Conservation (phyloP, 1,140 invertebrate genomes). For the Drosophila leontia region DNA sequence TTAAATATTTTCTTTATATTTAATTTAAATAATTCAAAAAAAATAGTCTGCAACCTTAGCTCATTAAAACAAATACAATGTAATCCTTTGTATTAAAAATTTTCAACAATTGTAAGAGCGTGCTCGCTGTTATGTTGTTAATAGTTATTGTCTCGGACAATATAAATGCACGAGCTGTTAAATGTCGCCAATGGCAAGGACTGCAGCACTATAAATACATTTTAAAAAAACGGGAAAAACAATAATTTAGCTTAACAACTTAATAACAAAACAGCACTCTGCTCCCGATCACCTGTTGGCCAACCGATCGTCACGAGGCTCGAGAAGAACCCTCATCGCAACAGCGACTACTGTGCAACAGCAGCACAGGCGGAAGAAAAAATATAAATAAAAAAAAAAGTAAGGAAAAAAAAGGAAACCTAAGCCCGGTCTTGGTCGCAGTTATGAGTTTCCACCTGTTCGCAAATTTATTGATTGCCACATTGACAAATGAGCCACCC, state of each 20-base stretch:
- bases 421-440: constrained; percentile 37
- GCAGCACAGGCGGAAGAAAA: constrained; percentile 4
- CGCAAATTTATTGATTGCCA: constrained; percentile 78
- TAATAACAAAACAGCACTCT: constrained; percentile 71
- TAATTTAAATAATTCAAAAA: not conserved
- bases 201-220: constrained; percentile 23
- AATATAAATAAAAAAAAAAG: constrained; percentile 2
- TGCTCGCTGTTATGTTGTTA: constrained; percentile 17
- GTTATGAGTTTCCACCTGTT: constrained; percentile 76
- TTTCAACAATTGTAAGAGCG: constrained; percentile 27
- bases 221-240: constrained; percentile 36
- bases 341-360: constrained; percentile 31
- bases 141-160: constrained; percentile 47
- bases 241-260: constrained; percentile 82
- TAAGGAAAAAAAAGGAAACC: not conserved
- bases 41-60: too few species aligned
- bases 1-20: too few species aligned
- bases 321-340: constrained; percentile 49
- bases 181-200: constrained; percentile 60
- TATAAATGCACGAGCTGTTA: constrained; percentile 76
- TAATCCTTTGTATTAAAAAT: constrained; percentile 24
- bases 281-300: constrained; percentile 49
- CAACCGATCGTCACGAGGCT: constrained; percentile 19
- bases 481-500: constrained; percentile 79
- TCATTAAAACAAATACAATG: not conserved